Percentiles rank a stretch among this genome's conserved stretches.
Conservation (phyloP, 2,113 vertebrate genomes). For the Notarius quadriscutis region DNA sequence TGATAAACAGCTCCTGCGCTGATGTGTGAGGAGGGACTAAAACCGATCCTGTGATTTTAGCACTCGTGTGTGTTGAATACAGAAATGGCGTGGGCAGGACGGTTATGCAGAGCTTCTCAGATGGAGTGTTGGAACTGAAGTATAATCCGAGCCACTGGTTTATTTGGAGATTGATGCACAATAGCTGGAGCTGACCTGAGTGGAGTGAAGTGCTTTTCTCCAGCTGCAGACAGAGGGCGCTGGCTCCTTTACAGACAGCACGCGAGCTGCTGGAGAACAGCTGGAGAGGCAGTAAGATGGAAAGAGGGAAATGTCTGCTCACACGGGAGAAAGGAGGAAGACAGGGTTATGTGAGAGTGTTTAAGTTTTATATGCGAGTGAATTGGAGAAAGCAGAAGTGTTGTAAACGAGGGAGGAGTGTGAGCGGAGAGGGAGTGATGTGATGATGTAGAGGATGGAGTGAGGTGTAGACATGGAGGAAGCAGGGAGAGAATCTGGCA, state of each 20-base stretch:
- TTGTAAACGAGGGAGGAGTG: background rate
- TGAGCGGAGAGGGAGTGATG: background rate
- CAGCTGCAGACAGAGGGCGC: slow-evolving; percentile 58
- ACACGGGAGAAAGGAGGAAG: slow-evolving; percentile 2
- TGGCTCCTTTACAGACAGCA: slow-evolving; percentile 41
- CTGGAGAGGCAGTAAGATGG: slow-evolving; percentile 33
- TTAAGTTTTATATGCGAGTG: background rate
- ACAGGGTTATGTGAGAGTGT: slow-evolving; percentile 16
- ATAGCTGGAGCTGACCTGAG: background rate
- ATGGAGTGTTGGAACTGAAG: background rate
- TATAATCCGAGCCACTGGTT: too few species aligned
- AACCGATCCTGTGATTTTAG: background rate
- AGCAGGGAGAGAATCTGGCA: background rate
- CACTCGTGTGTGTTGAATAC: background rate
- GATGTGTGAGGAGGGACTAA: background rate
- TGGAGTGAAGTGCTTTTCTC: background rate
- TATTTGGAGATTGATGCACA: too few species aligned
- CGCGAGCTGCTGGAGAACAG: slow-evolving; percentile 19
- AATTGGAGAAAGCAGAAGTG: slow-evolving; percentile 3
- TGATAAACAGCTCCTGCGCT: background rate
- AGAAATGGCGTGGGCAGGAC: background rate
- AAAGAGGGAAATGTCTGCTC: slow-evolving; percentile 10
- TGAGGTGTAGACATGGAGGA: background rate
- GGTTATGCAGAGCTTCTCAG: background rate
- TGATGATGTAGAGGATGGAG: background rate